Evolutionary conservation across 2,113 vertebrate genomes (phyloP), one percentile per base, ranked within the genome.

Genomic region (Dicaeum eximium): DNA sequence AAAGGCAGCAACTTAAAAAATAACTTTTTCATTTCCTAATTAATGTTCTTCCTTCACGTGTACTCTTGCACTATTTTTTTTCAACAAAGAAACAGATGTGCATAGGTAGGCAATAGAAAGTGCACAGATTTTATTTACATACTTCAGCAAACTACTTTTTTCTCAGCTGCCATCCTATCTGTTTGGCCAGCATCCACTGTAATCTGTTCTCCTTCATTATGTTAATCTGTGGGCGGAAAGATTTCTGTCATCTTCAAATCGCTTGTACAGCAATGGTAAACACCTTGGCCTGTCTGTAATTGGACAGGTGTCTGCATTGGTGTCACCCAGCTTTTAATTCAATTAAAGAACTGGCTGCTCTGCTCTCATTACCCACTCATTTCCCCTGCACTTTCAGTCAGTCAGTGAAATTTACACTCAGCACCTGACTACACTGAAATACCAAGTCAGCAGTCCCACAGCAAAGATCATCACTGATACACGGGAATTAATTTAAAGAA

Each of bases 251-350:
- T 98, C 98, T 98, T 97, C 96, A 97, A 97, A 98, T 97, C 96
- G 96, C 98, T 98, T 97, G 96, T 97, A 98, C 97, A 97, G 98
- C 97, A 97, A 97, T 90, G 97, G 98, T 98, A 99, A 99, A 99
- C 98, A 99, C 98, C 98, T 98, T 97, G 97, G 98, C 98, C 97
- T 98, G 97, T 97, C 98, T 98, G 97, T 99, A 98, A 99, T 98
- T 98, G 98, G 98, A 98, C 98, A 99, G 98, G 98, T 99, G 98
- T 98, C 98, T 98, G 97, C 97, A 93, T 93, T 96, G 97, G 97
- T 98, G 98, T 98, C 98, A 98, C 97, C 98, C 97, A 18, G 98
- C 98, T 99, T 99, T 99, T 99, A 99, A 99, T 99, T 99, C 98
- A 99, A 99, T 99, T 99, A 99, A 98, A 98, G 98, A 97, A 98